Evolutionary conservation across 1,140 invertebrate species (phyloP), one percentile per base, ranked within the genome.

Genomic region (Sinella curviseta): DNA sequence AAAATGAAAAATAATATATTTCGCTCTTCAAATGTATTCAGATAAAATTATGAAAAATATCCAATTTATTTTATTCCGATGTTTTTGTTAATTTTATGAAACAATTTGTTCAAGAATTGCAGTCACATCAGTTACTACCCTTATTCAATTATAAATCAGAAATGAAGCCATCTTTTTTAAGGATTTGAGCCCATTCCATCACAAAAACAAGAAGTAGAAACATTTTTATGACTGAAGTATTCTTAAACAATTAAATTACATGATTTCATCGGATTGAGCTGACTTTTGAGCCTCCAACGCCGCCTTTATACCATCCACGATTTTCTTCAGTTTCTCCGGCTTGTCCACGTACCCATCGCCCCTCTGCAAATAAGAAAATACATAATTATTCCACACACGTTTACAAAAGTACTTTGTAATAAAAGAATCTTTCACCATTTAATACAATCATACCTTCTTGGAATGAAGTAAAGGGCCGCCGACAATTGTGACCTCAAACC

Each of bases 261-360:
- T n/a, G n/a, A n/a, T n/a, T n/a, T n/a, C n/a, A n/a, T n/a, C n/a
- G n/a, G n/a, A n/a, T n/a, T n/a, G n/a, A n/a, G n/a, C n/a, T n/a
- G n/a, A n/a, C n/a, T n/a, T n/a, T n/a, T n/a, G n/a, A n/a, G n/a
- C n/a, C 20, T 34, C 76, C 35, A 83, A 60, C 16, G 78, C 76
- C 14, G 28, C 33, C 65, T 80, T 73, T 39, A 83, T 80, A 31
- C 57, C 80, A 39, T 24, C 60, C 31, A 77, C 55, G 26, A 83
- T 80, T 30, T 77, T 80, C 16, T 83, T 28, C 70, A 83, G 17
- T 48, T 83, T 82, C 0, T 35, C 77, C 0, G 76, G 36, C 17
- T 31, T 82, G 36, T 83, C 82, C 14, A 83, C 80, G 30, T 73
- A 67, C 20, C 82, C 82, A 34, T 78, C 60, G 30, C 80, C 80